Evolutionary conservation across 2,113 vertebrate genomes (phyloP).

Genomic region (Oceanodroma tethys): DNA sequence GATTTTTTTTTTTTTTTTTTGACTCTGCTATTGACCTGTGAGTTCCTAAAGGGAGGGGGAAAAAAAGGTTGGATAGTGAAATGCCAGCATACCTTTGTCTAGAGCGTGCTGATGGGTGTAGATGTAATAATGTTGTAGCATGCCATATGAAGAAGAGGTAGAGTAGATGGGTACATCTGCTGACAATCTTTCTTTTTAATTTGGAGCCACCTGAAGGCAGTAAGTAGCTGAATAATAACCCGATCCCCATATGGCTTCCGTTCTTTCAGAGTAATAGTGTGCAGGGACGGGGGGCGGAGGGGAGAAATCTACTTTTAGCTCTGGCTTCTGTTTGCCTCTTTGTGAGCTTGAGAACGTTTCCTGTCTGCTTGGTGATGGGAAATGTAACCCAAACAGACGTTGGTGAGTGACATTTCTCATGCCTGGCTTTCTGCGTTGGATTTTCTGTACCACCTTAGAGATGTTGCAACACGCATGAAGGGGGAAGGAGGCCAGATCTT

Average conservation of each 20-base stretch:
- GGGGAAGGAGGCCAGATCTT: background rate
- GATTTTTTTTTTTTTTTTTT: background rate
- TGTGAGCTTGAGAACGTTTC: conserved; percentile 61
- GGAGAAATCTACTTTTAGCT: conserved; percentile 47
- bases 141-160: background rate
- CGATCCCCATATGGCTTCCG: conserved; percentile 43
- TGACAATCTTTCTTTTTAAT: conserved; percentile 61
- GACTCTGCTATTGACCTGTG: rapidly evolving
- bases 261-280: conserved; percentile 40
- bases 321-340: conserved; percentile 62
- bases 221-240: conserved; percentile 52
- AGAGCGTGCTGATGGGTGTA: background rate
- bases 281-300: background rate
- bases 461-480: background rate
- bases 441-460: background rate
- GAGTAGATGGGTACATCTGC: background rate
- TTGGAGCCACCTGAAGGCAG: conserved; percentile 68
- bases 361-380: conserved; percentile 61
- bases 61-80: background rate
- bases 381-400: conserved; percentile 31
- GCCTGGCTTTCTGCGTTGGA: background rate
- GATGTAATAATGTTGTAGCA: background rate
- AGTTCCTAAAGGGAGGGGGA: background rate
- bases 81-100: background rate
- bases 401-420: conserved; percentile 35